Conservation (phyloP, 2,113 vertebrate genomes). For the Sander vitreus region DNA sequence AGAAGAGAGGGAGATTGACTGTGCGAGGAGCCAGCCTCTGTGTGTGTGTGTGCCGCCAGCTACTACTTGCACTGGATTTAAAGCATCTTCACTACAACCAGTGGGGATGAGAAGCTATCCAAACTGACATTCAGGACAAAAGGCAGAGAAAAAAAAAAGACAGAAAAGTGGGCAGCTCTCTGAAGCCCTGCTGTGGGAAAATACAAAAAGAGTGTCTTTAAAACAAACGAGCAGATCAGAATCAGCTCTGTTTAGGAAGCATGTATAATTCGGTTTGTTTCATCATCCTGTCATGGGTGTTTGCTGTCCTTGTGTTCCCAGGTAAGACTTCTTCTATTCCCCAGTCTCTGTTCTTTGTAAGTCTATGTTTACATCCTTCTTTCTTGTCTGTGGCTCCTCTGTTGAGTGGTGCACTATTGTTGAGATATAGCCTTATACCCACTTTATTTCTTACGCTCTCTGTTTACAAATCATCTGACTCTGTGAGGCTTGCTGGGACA, state of each 20-base stretch:
- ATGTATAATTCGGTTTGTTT: constrained; percentile 84
- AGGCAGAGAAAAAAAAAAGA: constrained; percentile 8
- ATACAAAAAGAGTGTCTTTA: constrained; percentile 55
- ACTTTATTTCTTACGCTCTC: not conserved
- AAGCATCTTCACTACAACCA: constrained; percentile 61
- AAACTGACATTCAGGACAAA: constrained; percentile 53
- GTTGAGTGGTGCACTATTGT: constrained; percentile 28
- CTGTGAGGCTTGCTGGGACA: not conserved
- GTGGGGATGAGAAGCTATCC: constrained; percentile 43
- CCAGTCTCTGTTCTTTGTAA: constrained; percentile 1
- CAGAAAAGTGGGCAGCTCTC: constrained; percentile 49
- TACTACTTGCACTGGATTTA: constrained; percentile 82
- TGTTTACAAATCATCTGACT: constrained; percentile 6
- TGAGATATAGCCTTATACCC: not conserved
- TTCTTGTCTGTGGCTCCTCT: constrained; percentile 28
- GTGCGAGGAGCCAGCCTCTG: constrained; percentile 67
- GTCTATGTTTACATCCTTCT: constrained; percentile 42
- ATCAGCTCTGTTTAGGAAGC: constrained; percentile 73
- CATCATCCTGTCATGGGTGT: constrained; percentile 82
- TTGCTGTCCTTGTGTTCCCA: constrained; percentile 83
- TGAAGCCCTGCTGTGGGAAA: constrained; percentile 58
- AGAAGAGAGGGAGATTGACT: constrained; percentile 70
- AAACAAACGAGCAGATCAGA: constrained; percentile 60
- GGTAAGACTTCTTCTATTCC: constrained; percentile 76
- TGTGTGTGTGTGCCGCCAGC: constrained; percentile 59